Evolutionary conservation across 2,797 vertebrate genomes (phyloP), one percentile per base, ranked within the genome.

Genomic region (Triplophysa yarkandensis): DNA sequence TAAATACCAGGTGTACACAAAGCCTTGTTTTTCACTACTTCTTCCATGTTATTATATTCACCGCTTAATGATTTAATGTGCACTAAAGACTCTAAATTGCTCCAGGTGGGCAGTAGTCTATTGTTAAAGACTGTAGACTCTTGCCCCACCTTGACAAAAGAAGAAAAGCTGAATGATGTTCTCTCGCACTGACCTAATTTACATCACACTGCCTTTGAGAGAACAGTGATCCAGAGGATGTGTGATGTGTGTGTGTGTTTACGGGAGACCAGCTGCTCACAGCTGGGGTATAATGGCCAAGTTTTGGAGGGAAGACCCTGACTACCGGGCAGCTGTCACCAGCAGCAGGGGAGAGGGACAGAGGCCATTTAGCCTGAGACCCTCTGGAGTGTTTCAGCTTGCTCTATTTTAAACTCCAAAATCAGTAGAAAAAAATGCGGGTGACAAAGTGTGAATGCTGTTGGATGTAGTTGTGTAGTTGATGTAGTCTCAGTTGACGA

Each of bases 231-330:
- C 84, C 64, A 81, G 86, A 77, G 84, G 83, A 81, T 85, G 85
- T 86, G 88, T 76, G 86, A 58, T 76, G 85, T 68, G 88, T 84
- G 85, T 80, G 55, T 71, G 77, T 77, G 34, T 71, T 78, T 72
- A 75, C 71, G 28, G 74, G 78, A 77, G 87, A 88, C 90, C 92
- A 93, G 92, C 90, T 93, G 92, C 91, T 92, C 92, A 85, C 92
- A 92, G 91, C 90, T 92, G 91, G 86, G 88, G 82, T 82, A 89
- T 89, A 88, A 89, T 85, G 86, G 73, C 85, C 86, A 79, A 84
- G 83, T 89, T 86, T 86, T 85, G 85, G 86, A 88, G 87, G 89
- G 89, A 88, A 82, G 85, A 85, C 88, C 88, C 89, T 86, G 88
- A 85, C 88, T 90, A 86, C 86, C 82, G 85, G 84, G 87, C 90